These are phyloP conservation scores for Zhuqinia jingwanae DNA, from an alignment of 2,888 invertebrate species.

Conservation along the genomic window DNA sequence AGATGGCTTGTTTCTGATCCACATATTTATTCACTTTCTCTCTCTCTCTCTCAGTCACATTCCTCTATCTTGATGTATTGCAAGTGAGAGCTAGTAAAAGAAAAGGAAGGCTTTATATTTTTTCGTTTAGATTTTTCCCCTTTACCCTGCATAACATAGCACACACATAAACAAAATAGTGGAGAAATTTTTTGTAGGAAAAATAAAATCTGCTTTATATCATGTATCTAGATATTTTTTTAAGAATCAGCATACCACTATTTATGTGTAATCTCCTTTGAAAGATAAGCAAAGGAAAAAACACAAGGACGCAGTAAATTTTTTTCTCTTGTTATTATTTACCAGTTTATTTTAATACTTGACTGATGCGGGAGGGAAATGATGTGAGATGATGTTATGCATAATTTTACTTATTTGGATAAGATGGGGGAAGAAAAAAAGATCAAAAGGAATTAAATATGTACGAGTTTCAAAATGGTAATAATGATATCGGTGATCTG, in stretches of 20 bases:
- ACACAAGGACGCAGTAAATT: not conserved
- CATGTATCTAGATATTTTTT: constrained; percentile 10
- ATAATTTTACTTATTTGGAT: not conserved
- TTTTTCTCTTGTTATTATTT: not conserved
- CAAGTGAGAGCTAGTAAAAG: not conserved
- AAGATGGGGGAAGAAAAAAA: not conserved
- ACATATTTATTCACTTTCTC: constrained; percentile 41
- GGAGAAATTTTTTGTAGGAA: not conserved
- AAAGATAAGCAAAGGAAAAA: not conserved
- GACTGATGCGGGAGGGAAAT: not conserved
- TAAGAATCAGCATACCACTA: not conserved
- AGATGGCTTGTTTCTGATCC: constrained; percentile 41
- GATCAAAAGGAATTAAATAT: constrained; percentile 29
- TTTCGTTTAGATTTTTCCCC: too few relatives aligned
- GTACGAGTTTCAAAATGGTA: not conserved
- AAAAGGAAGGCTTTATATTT: not conserved
- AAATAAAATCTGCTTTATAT: constrained; percentile 10
- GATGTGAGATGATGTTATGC: not conserved
- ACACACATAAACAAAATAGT: too few relatives aligned
- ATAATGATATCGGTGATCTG: not conserved
- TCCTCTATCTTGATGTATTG: constrained; percentile 22
- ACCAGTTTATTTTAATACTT: not conserved
- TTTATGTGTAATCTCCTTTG: constrained; percentile 2
- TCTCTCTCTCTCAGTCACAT: constrained; percentile 3
- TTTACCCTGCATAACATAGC: too few relatives aligned